Evolutionary conservation across 2,113 vertebrate genomes (phyloP).

Genomic region (Malurus melanocephalus): DNA sequence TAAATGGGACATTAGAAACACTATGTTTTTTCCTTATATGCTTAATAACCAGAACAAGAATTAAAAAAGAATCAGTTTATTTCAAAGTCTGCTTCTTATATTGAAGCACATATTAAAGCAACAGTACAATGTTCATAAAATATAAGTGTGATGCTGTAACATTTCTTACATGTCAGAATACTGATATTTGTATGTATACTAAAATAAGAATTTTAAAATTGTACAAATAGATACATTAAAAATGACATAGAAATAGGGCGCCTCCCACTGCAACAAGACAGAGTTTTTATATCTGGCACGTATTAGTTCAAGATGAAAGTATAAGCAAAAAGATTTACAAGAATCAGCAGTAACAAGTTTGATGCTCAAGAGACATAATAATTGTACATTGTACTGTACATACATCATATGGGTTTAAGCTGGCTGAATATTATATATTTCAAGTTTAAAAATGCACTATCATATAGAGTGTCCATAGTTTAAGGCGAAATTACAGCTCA

Average conservation of each 20-base stretch:
- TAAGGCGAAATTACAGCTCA: slow-evolving; percentile 99
- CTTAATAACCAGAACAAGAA: slow-evolving; percentile 79
- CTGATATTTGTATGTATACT: slow-evolving; percentile 99
- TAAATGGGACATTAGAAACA: slow-evolving; percentile 71
- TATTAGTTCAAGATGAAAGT: slow-evolving; percentile 89
- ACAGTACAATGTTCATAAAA: slow-evolving; percentile 99
- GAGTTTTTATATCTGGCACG: slow-evolving; percentile 82
- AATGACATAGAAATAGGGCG: slow-evolving; percentile 97
- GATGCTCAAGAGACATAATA: slow-evolving; percentile 88
- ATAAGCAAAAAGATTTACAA: slow-evolving; percentile 90
- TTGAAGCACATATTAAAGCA: slow-evolving; percentile 99
- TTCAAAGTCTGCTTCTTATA: slow-evolving; percentile 98
- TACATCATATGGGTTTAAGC: slow-evolving; percentile 90
- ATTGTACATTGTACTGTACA: slow-evolving; percentile 94
- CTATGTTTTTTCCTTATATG: slow-evolving; percentile 57
- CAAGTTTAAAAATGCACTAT: slow-evolving; percentile 96
- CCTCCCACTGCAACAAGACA: slow-evolving; percentile 91
- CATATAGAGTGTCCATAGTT: slow-evolving; percentile 92
- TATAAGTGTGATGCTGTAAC: slow-evolving; percentile 99
- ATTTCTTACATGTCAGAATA: slow-evolving; percentile 98
- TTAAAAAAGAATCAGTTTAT: slow-evolving; percentile 91
- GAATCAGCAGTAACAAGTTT: slow-evolving; percentile 86
- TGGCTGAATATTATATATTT: slow-evolving; percentile 93
- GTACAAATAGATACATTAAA: slow-evolving; percentile 99
- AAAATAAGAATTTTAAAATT: slow-evolving; percentile 99